phyloP scores from a whole-genome alignment of 2,797 vertebrate genomes.

The Apogon hyalosoma region DNA sequence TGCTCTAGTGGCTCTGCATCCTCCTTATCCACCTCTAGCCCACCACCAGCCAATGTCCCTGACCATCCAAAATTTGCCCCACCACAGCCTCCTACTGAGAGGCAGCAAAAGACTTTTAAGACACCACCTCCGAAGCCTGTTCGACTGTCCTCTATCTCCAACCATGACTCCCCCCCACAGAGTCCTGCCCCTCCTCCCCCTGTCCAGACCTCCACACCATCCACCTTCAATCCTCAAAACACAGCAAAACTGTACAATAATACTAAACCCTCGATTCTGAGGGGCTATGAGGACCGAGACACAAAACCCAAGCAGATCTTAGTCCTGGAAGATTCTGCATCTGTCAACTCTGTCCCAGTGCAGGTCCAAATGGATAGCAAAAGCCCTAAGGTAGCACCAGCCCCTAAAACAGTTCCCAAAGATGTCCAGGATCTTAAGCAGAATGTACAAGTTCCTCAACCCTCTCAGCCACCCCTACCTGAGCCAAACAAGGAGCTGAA shows the following conservation, averaged over 20 bases:
- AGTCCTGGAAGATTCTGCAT: slow-evolving; percentile 72
- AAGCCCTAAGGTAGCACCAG: slow-evolving; percentile 36
- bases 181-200: slow-evolving; percentile 64
- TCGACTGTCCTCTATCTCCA: slow-evolving; percentile 78
- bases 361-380: slow-evolving; percentile 61
- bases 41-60: slow-evolving; percentile 40
- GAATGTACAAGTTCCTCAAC: slow-evolving; percentile 41
- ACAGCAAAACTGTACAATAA: slow-evolving; percentile 77
- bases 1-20: slow-evolving; percentile 52
- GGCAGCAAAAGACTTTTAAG: slow-evolving; percentile 67
- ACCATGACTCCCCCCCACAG: slow-evolving; percentile 59
- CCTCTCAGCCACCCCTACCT: slow-evolving; percentile 26
- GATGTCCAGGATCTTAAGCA: slow-evolving; percentile 52
- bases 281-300: slow-evolving; percentile 46
- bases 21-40: slow-evolving; percentile 43
- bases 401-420: slow-evolving; percentile 64
- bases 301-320: slow-evolving; percentile 72
- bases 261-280: slow-evolving; percentile 57
- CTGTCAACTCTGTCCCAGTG: slow-evolving; percentile 48
- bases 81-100: slow-evolving; percentile 73
- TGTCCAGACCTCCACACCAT: slow-evolving; percentile 57
- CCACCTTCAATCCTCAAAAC: slow-evolving; percentile 83
- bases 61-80: slow-evolving; percentile 75
- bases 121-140: slow-evolving; percentile 80
- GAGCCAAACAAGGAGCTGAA: slow-evolving; percentile 41